phyloP scores from a whole-genome alignment of 2,888 invertebrate genomes.

The Nezara viridula region DNA sequence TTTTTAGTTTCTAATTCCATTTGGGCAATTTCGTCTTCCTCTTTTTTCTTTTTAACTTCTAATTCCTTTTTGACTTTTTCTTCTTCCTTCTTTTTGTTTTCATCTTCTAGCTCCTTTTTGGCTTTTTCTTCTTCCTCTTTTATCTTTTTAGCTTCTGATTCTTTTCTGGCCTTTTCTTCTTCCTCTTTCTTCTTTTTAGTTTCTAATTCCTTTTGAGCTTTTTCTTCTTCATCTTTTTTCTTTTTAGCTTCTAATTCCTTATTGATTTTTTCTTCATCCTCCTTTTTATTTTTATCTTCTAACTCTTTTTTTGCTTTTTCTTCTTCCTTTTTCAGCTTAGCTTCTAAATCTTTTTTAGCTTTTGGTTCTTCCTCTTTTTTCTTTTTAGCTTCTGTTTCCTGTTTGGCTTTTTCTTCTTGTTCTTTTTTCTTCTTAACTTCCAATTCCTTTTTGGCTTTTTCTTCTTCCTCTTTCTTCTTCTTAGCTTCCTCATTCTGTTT shows the following conservation, averaged over 20 bases:
- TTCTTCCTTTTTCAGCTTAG: slow-evolving; percentile 63
- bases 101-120: slow-evolving; percentile 24
- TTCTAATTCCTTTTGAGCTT: slow-evolving; percentile 59
- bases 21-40: slow-evolving; percentile 61
- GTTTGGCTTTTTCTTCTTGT: slow-evolving; percentile 51
- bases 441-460: slow-evolving; percentile 5
- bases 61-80: slow-evolving; percentile 48
- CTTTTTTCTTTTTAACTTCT: slow-evolving; percentile 59
- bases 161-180: slow-evolving; percentile 62
- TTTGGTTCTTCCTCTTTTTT: slow-evolving; percentile 61
- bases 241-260: slow-evolving; percentile 58
- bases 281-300: slow-evolving; percentile 62
- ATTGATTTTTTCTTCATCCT: slow-evolving; percentile 61
- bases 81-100: background rate
- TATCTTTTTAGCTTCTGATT: slow-evolving; percentile 53
- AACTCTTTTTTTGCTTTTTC: slow-evolving; percentile 61
- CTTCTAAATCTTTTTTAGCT: slow-evolving; percentile 61
- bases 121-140: slow-evolving; percentile 59
- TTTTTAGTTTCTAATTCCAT: slow-evolving; percentile 61
- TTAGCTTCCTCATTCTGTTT: background rate
- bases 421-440: slow-evolving; percentile 39
- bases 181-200: slow-evolving; percentile 62
- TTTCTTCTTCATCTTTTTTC: slow-evolving; percentile 63
- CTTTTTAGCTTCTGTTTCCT: slow-evolving; percentile 55
- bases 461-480: slow-evolving; percentile 46